Evolutionary conservation across 92 coral and sea anemone genomes (phyloP), one percentile per base, ranked within the genome.

Genomic region (Chrysogorgia sp.): DNA sequence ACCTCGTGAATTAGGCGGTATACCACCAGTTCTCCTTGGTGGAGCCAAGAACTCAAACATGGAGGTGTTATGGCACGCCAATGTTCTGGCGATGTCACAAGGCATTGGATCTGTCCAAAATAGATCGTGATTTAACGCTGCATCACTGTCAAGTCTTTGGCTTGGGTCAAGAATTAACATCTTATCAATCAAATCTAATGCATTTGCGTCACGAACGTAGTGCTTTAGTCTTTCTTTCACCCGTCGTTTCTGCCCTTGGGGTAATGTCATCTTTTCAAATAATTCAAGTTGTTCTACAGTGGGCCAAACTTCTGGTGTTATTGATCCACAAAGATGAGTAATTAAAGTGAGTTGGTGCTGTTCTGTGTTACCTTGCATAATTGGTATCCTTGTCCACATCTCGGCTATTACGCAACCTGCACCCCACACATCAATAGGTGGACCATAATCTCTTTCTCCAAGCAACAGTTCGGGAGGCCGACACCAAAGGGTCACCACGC

Each of bases 21-120:
- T 26, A 9, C 85, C 92, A 19, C 97, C 92, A 65, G 90, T 85
- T 9, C 92, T 76, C 30, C 87, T 87, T 14, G 99, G 99, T 22
- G 99, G 99, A 25, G 99, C 97, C 31, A 96, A 89, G 48, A 89
- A 96, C 79, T 96, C 99, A 75, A 92, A 96, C 97, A 91, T 96
- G 20, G 99, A 96, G 14, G 88, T 90, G 28, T 83, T 96, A 63
- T 91, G 90, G 15, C 91, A 63, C 19, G 96, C 92, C 43, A 96
- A 69, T n/a, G 99, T 96, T 1, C 92, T 92, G 7, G 97, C 88
- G 10, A 96, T 88, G 75, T 96, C 99, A 41, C 86, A 82, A 10
- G 99, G 99, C 99, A 96, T 81, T 1, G 99, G 99, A 61, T 96
- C 99, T 2, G 94, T 96, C 99, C 99, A 96, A 79, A 91, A 96